Conservation (phyloP, 1,140 invertebrate species). For the Polyergus mexicanus region DNA sequence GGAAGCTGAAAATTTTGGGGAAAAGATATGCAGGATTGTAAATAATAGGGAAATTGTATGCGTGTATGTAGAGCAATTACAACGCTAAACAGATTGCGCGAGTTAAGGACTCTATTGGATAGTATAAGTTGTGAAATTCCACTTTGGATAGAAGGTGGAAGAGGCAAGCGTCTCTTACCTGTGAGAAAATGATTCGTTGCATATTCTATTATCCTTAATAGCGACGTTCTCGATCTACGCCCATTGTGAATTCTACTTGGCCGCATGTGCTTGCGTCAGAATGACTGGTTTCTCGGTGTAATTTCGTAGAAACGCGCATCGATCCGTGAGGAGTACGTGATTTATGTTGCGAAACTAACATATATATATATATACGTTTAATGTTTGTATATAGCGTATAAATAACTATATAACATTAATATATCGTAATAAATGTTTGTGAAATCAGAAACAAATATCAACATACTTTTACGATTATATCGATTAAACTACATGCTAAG, state of each 20-base stretch:
- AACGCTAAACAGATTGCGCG: conserved; percentile 27
- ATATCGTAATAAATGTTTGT: background rate
- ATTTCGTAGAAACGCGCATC: conserved; percentile 66
- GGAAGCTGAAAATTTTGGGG: background rate
- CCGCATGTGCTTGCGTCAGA: conserved; percentile 72
- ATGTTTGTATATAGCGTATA: background rate
- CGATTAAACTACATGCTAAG: background rate
- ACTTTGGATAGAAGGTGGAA: conserved; percentile 68
- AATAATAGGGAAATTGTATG: background rate
- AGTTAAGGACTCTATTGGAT: conserved; percentile 48
- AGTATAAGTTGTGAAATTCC: conserved; percentile 56
- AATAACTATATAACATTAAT: conserved; percentile 16
- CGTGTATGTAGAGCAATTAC: conserved; percentile 4
- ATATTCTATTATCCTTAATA: conserved; percentile 76
- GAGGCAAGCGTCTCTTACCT: conserved; percentile 64
- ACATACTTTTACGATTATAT: background rate
- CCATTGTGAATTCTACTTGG: conserved; percentile 74
- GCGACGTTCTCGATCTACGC: conserved; percentile 75
- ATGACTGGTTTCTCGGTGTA: conserved; percentile 62
- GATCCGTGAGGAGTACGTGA: conserved; percentile 63
- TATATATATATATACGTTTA: background rate
- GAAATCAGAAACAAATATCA: background rate
- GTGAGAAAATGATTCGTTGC: conserved; percentile 73
- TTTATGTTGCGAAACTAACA: conserved; percentile 51
- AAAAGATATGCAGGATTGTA: conserved; percentile 2